These are phyloP conservation scores for Hypotaenidia philippensis DNA, from an alignment of 2,797 vertebrate species.

Conservation along the genomic window DNA sequence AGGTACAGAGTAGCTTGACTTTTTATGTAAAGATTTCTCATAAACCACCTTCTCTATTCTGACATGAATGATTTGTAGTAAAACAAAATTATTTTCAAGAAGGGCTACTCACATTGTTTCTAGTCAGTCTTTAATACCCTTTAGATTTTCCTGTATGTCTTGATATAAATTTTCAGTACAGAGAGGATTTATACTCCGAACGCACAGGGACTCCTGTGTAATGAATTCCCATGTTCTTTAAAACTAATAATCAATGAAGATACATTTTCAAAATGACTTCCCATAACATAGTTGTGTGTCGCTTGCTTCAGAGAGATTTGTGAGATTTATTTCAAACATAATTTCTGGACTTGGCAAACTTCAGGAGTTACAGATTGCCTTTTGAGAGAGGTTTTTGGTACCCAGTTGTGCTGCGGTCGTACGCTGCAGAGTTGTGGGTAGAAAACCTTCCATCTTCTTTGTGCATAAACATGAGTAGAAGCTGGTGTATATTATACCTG, in stretches of 20 bases:
- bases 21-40: neutral
- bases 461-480: neutral
- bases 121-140: conserved; percentile 30
- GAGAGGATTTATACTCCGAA: neutral
- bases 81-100: neutral
- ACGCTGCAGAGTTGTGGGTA: neutral
- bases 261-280: conserved; percentile 28
- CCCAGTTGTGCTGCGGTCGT: rapidly evolving
- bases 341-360: neutral
- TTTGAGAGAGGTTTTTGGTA: neutral
- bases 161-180: neutral
- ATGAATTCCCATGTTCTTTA: conserved; percentile 26
- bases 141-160: neutral
- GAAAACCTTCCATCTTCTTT: neutral
- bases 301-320: neutral
- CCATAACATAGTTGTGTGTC: neutral
- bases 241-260: conserved; percentile 21
- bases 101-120: neutral
- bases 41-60: neutral
- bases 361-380: neutral
- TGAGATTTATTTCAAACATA: conserved; percentile 15
- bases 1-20: neutral
- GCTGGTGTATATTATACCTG: neutral
- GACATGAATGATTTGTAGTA: neutral
- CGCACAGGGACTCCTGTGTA: neutral